These are phyloP conservation scores for Agrotis exclamationis DNA, from an alignment of 2,888 invertebrate species.

Conservation along the genomic window DNA sequence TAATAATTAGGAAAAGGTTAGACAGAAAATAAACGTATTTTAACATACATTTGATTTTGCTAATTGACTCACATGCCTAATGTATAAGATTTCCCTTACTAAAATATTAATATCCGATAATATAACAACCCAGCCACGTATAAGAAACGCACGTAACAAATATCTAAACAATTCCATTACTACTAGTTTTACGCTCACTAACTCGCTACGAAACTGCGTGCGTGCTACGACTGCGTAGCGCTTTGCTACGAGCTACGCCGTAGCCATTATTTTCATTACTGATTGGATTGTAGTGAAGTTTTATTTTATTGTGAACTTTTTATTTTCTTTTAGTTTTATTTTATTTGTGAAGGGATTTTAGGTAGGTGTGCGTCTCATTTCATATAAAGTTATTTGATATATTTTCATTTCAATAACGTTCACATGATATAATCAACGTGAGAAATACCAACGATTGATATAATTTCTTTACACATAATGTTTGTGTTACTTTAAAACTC, in stretches of 20 bases:
- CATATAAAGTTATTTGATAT: too few species aligned
- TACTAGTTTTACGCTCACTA: constrained; percentile 25
- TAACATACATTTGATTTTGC: too few species aligned
- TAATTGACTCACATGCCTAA: too few species aligned
- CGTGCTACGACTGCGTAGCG: constrained; percentile 65
- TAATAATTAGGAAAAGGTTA: too few species aligned
- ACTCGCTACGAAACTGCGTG: constrained; percentile 51
- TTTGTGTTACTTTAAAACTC: too few species aligned
- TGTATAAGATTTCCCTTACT: not conserved
- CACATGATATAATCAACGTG: too few species aligned
- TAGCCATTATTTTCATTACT: constrained; percentile 36
- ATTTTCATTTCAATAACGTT: too few species aligned
- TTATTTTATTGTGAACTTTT: constrained; percentile 23
- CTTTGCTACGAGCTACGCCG: constrained; percentile 41
- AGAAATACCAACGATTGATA: too few species aligned
- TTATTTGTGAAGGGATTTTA: not conserved
- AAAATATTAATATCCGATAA: constrained; percentile 20
- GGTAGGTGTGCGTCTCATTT: too few species aligned
- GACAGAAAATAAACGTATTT: too few species aligned
- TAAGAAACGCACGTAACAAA: constrained; percentile 28
- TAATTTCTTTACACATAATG: too few species aligned
- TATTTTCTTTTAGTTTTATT: constrained; percentile 11
- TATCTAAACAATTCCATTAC: constrained; percentile 51
- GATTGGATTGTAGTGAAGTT: constrained; percentile 43
- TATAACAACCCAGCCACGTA: constrained; percentile 14